Conservation (phyloP, 2,888 invertebrate species). For the Agrochola macilenta region DNA sequence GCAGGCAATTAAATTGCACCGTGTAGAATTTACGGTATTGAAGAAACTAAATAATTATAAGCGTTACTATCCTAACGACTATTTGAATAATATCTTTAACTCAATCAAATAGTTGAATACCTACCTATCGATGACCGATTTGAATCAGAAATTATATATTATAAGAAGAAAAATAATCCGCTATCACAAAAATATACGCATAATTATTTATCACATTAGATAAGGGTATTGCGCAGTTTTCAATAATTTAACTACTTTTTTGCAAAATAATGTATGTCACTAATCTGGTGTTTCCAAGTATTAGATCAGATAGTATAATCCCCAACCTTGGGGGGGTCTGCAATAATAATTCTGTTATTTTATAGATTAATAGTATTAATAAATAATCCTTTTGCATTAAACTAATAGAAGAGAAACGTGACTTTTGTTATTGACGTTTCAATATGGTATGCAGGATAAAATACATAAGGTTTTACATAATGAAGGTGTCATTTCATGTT, state of each 20-base stretch:
- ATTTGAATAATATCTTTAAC: background rate
- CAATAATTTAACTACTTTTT: slow-evolving; percentile 10
- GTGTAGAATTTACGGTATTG: too few species aligned
- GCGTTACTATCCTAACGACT: background rate
- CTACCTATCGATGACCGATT: background rate
- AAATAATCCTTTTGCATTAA: slow-evolving; percentile 34
- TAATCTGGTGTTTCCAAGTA: slow-evolving; percentile 43
- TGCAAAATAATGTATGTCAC: slow-evolving; percentile 38
- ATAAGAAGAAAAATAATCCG: slow-evolving; percentile 16
- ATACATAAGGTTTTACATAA: background rate
- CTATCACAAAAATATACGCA: slow-evolving; percentile 33
- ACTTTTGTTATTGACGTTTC: slow-evolving; percentile 16
- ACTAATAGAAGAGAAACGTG: slow-evolving; percentile 7
- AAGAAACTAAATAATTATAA: background rate
- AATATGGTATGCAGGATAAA: background rate
- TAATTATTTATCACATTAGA: slow-evolving; percentile 43
- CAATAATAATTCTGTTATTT: slow-evolving; percentile 27
- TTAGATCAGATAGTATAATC: slow-evolving; percentile 51
- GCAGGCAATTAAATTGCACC: too few species aligned
- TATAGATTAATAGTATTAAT: slow-evolving; percentile 16
- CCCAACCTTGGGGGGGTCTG: slow-evolving; percentile 55
- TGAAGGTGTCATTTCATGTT: too few species aligned
- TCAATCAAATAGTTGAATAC: background rate
- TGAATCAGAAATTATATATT: slow-evolving; percentile 25
- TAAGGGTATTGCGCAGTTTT: slow-evolving; percentile 58